A percentile compares a stretch with the other conserved stretches of the same genome.
Conservation (phyloP, 2,888 invertebrate species). For the Nebria salina region DNA sequence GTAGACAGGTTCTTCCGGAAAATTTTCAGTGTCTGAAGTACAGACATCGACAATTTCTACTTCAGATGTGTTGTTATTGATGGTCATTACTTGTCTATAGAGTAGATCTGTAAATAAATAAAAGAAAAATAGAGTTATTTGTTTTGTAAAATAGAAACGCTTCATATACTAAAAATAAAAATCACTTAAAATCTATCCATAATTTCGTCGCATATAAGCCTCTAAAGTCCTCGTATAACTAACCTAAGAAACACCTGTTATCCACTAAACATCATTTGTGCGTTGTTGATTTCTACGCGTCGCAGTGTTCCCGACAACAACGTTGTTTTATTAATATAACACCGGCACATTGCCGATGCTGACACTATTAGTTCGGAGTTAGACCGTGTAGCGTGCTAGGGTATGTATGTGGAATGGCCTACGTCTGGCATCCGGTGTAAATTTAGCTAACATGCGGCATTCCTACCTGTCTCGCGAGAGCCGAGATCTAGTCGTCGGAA, state of each 20-base stretch:
- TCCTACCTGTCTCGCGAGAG: slow-evolving; percentile 33
- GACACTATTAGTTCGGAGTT: slow-evolving; percentile 18
- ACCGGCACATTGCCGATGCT: slow-evolving; percentile 4
- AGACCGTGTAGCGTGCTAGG: slow-evolving; percentile 6
- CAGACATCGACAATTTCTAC: slow-evolving; percentile 84
- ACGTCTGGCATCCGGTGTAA: slow-evolving; percentile 37
- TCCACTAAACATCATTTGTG: background rate
- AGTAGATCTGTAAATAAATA: slow-evolving; percentile 73
- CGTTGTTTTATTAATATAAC: background rate
- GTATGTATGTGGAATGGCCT: slow-evolving; percentile 4
- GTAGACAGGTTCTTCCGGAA: slow-evolving; percentile 71
- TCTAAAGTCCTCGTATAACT: background rate
- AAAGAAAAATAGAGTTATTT: slow-evolving; percentile 16
- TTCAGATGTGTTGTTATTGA: slow-evolving; percentile 77
- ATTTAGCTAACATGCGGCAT: slow-evolving; percentile 35
- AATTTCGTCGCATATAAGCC: background rate
- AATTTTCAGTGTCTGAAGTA: slow-evolving; percentile 67
- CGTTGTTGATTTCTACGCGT: background rate
- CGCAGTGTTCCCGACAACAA: background rate
- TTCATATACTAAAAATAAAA: background rate
- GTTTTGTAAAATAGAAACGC: too few relatives aligned
- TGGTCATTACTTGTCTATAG: slow-evolving; percentile 78
- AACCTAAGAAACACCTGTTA: background rate
- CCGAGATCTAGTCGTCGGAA: background rate
- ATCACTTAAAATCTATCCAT: too few relatives aligned